These are phyloP conservation scores for Galeopsomyia nigrocyanea DNA, from an alignment of 2,888 invertebrate genomes.

Conservation along the genomic window DNA sequence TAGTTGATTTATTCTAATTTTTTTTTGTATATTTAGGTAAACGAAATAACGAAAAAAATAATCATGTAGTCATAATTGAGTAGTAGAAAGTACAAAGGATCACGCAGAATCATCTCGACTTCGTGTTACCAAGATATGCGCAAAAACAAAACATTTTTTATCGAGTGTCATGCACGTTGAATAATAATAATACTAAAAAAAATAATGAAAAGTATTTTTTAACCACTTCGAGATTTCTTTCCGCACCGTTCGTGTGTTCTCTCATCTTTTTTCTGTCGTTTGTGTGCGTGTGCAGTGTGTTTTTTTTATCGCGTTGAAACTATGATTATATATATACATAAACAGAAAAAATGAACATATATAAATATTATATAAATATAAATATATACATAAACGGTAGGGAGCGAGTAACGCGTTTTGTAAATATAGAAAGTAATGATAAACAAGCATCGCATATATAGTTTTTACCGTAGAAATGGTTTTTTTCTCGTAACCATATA, in stretches of 20 bases:
- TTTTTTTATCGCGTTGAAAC: slow-evolving; percentile 34
- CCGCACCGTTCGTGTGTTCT: slow-evolving; percentile 4
- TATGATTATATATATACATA: slow-evolving; percentile 19
- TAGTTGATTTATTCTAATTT: too few species aligned
- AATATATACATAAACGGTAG: slow-evolving; percentile 32
- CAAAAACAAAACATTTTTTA: slow-evolving; percentile 9
- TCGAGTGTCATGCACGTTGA: neutral
- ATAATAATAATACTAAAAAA: neutral
- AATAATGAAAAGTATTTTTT: slow-evolving; percentile 12
- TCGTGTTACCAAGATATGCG: too few species aligned
- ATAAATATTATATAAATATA: slow-evolving; percentile 23
- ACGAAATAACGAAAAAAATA: too few species aligned
- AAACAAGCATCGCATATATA: slow-evolving; percentile 43
- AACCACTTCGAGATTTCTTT: slow-evolving; percentile 17
- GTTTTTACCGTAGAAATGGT: slow-evolving; percentile 22
- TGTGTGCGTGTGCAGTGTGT: slow-evolving; percentile 14
- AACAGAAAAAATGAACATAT: slow-evolving; percentile 46
- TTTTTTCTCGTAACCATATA: slow-evolving; percentile 12
- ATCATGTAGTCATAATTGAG: too few species aligned
- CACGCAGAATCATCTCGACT: neutral
- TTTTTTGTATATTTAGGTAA: too few species aligned
- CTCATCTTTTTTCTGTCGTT: slow-evolving; percentile 22
- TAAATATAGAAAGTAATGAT: slow-evolving; percentile 62
- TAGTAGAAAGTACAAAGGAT: slow-evolving; percentile 7
- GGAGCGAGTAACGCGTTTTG: slow-evolving; percentile 52